Evolutionary conservation across 2,797 vertebrate species (phyloP), one percentile per base, ranked within the genome.

Genomic region (Acrossocheilus fasciatus): DNA sequence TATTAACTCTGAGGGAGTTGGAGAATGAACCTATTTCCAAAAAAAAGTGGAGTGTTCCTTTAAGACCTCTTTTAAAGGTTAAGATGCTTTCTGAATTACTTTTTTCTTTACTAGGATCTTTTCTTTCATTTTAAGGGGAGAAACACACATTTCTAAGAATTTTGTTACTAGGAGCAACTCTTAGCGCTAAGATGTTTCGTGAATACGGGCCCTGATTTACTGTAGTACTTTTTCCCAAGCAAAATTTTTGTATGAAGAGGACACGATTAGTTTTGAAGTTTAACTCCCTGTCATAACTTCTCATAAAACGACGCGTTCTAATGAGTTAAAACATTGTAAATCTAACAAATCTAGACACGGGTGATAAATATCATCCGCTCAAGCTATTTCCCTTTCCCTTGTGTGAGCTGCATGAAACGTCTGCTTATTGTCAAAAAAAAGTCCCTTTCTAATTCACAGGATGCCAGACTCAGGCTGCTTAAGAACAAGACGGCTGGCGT

Each of bases 391-490:
- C 41, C 18, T 74, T 57, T 76, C 43, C 64, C 17, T 45, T 15
- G 10, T 10, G 41, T 66, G 52, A 83, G 50, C 81, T 74, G 36
- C 72, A 43, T 20, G 73, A 83, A 80, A 76, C 17, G 82, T 43
- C 30, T 52, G 62, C n/a, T 39, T 81, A 43, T 39, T 77, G 54
- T 84, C 45, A 62, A 34, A 76, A 84, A 45, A 69, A 45, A 34
- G 23, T 20, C 69, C 78, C 80, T 85, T 82, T 62, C 34, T 83
- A 59, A 59, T 77, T 89, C 69, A 72, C 54, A 74, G 59, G 26
- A 77, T 87, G 78, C 73, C 82, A 17, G 50, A n/a, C 50, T 50
- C 30, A 36, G 66, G 59, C 59, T 10, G 17, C 23, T 87, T 23
- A 7, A 70, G 69, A 84, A 43, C 23, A 57, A 70, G 52, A 34